These are phyloP conservation scores for Bilobella aurantiaca DNA, from an alignment of 1,140 invertebrate species.

Conservation along the genomic window DNA sequence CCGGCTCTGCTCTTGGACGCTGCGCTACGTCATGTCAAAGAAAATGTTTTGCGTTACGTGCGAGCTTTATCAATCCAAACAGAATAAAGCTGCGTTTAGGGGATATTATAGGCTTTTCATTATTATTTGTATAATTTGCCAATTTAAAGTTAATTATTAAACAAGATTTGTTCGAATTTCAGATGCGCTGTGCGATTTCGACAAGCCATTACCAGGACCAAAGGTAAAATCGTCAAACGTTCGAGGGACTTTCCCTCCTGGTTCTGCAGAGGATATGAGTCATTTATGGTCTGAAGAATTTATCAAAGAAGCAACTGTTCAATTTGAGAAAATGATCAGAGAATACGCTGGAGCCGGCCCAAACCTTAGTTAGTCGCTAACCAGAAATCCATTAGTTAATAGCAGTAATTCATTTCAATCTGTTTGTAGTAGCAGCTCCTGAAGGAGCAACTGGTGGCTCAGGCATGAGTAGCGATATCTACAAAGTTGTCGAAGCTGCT, in stretches of 20 bases:
- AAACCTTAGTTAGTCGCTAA: background rate
- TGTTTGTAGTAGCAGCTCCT: background rate
- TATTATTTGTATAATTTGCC: too few relatives aligned
- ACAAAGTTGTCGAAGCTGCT: slow-evolving; percentile 41
- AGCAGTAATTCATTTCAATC: background rate
- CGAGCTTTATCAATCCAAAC: too few relatives aligned
- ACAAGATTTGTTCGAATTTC: too few relatives aligned
- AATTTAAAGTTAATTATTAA: too few relatives aligned
- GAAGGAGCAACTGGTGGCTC: slow-evolving; percentile 12
- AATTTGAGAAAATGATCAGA: slow-evolving; percentile 53
- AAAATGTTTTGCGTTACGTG: too few relatives aligned
- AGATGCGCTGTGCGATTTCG: slow-evolving; percentile 36
- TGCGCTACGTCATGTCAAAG: too few relatives aligned
- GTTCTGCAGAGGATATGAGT: slow-evolving; percentile 19
- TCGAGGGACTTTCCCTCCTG: too few relatives aligned
- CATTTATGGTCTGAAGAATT: slow-evolving; percentile 53
- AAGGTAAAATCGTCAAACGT: too few relatives aligned
- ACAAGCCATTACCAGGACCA: slow-evolving; percentile 24
- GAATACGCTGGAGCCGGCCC: slow-evolving; percentile 36
- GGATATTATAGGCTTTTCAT: too few relatives aligned
- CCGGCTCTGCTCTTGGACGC: too few relatives aligned
- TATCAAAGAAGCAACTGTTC: slow-evolving; percentile 49
- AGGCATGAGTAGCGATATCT: slow-evolving; percentile 36
- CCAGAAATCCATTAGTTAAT: background rate
- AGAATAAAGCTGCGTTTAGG: too few relatives aligned